Conservation (phyloP, 2,797 vertebrate species). For the Linurgus olivaceus region DNA sequence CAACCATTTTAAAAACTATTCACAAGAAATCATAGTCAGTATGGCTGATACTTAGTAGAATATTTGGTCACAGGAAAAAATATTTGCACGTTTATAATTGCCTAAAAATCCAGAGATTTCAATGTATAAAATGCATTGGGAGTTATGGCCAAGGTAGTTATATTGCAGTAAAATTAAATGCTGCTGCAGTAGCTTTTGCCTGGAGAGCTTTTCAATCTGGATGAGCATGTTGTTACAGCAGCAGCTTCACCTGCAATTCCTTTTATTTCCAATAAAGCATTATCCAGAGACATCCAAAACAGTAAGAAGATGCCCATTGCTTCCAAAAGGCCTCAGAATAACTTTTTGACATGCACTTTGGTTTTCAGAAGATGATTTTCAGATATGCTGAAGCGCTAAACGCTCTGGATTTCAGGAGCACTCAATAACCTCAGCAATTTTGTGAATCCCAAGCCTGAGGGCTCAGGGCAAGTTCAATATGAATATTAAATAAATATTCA, state of each 20-base stretch:
- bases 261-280: not conserved
- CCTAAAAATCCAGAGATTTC: not conserved
- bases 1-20: not conserved
- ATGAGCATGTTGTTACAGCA: not conserved
- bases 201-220: not conserved
- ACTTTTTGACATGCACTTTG: not conserved
- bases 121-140: not conserved
- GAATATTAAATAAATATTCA: too few relatives aligned
- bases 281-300: not conserved
- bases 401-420: not conserved
- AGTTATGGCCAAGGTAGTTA: not conserved
- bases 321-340: not conserved
- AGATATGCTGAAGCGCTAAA: not conserved
- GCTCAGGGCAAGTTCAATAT: not conserved
- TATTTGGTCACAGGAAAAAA: not conserved
- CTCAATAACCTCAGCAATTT: not conserved
- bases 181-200: not conserved
- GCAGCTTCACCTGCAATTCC: not conserved
- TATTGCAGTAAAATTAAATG: not conserved
- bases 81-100: not conserved
- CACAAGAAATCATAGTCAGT: not conserved
- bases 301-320: not conserved
- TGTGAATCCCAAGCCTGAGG: not conserved
- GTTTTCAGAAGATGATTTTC: not conserved
- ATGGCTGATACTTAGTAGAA: not conserved